These are phyloP conservation scores for Hemiprocne comata DNA, from an alignment of 2,113 vertebrate species.

Conservation along the genomic window DNA sequence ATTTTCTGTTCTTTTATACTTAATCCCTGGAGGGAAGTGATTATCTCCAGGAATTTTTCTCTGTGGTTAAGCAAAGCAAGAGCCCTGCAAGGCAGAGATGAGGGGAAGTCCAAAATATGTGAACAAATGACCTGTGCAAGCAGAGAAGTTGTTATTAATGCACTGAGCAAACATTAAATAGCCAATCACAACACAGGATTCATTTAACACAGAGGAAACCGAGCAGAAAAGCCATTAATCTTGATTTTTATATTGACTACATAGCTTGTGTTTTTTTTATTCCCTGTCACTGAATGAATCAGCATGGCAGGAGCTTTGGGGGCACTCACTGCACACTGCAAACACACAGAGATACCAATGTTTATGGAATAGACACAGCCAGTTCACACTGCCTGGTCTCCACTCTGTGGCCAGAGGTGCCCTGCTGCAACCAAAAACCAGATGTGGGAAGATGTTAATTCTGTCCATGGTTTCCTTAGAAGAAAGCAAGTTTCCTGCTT, in stretches of 20 bases:
- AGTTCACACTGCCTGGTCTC: background rate
- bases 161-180: background rate
- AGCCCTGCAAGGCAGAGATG: background rate
- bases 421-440: background rate
- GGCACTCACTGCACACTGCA: background rate
- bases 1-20: background rate
- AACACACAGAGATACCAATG: background rate
- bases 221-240: constrained; percentile 25
- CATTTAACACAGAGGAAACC: background rate
- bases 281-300: background rate
- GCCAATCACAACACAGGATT: background rate
- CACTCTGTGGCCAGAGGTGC: background rate
- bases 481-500: background rate
- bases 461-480: background rate
- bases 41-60: background rate
- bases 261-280: background rate
- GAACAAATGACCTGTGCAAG: background rate
- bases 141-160: background rate
- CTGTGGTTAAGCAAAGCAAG: background rate
- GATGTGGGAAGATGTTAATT: background rate
- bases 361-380: background rate
- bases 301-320: background rate
- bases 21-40: background rate
- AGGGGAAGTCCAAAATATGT: background rate
- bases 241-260: background rate